These are phyloP conservation scores for Lasioglossum calceatum DNA, from an alignment of 2,888 invertebrate species.

Conservation along the genomic window DNA sequence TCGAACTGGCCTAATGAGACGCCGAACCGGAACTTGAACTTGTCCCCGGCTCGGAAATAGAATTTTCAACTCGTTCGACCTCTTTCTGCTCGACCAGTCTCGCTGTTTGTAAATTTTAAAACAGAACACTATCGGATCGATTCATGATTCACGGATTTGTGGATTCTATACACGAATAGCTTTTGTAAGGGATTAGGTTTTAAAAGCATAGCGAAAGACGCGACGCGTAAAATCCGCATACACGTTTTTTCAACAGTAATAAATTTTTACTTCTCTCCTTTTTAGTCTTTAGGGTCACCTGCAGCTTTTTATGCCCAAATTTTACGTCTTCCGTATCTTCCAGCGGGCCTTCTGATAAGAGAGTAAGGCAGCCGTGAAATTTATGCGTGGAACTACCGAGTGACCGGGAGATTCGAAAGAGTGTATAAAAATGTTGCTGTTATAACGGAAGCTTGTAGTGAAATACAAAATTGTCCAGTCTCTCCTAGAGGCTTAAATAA, in stretches of 20 bases:
- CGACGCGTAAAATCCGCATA: not conserved
- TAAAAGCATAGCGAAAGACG: not conserved
- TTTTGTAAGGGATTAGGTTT: not conserved
- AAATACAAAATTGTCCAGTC: not conserved
- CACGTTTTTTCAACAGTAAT: not conserved
- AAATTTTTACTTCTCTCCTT: not conserved
- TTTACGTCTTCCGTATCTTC: not conserved
- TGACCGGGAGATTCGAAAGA: not conserved
- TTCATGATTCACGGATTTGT: not conserved
- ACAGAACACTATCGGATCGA: no score
- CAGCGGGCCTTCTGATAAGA: not conserved
- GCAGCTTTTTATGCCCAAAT: not conserved
- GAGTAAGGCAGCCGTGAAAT: not conserved
- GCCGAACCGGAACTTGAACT: slow-evolving; percentile 40
- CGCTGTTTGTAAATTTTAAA: not conserved
- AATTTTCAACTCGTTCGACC: slow-evolving; percentile 51
- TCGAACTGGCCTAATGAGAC: slow-evolving; percentile 71
- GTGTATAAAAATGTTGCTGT: not conserved
- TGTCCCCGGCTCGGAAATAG: slow-evolving; percentile 40
- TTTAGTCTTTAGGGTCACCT: not conserved
- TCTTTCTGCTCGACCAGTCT: not conserved
- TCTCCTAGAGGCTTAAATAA: not conserved
- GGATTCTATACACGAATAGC: not conserved
- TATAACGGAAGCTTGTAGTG: not conserved
- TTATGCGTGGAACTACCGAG: not conserved